Evolutionary conservation across 2,113 vertebrate species (phyloP).

Genomic region (Plecotus auritus): DNA sequence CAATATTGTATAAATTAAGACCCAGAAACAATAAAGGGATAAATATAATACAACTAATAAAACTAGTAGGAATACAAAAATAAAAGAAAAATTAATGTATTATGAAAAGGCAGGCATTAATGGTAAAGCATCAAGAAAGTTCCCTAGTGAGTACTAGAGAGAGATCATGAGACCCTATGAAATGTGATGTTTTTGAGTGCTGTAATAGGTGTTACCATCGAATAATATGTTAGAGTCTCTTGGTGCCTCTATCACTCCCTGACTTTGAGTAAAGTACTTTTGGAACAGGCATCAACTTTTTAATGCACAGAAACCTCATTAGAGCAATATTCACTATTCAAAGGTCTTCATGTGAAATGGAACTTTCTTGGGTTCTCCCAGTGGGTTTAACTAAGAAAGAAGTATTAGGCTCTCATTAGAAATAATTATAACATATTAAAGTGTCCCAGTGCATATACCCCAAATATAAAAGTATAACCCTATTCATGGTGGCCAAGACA

Average conservation of each 20-base stretch:
- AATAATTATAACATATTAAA: not conserved
- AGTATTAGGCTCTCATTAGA: not conserved
- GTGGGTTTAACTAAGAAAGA: not conserved
- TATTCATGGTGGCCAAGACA: not conserved
- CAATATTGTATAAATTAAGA: not conserved
- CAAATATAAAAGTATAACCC: not conserved
- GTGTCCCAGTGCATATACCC: not conserved
- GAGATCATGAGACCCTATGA: not conserved
- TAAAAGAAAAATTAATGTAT: not conserved
- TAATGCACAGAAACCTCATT: not conserved
- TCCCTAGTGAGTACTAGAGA: not conserved
- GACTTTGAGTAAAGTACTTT: not conserved
- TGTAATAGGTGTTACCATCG: not conserved
- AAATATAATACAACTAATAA: not conserved
- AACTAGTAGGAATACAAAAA: conserved; percentile 1
- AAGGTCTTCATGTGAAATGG: not conserved
- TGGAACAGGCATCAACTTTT: not conserved
- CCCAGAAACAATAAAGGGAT: not conserved
- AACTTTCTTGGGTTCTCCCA: not conserved
- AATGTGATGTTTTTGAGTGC: not conserved
- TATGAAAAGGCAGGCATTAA: not conserved
- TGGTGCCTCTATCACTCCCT: not conserved
- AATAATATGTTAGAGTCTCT: not conserved
- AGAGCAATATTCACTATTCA: not conserved
- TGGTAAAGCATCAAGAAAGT: not conserved